Conservation (phyloP, 2,113 vertebrate genomes). For the Caranx ignobilis region DNA sequence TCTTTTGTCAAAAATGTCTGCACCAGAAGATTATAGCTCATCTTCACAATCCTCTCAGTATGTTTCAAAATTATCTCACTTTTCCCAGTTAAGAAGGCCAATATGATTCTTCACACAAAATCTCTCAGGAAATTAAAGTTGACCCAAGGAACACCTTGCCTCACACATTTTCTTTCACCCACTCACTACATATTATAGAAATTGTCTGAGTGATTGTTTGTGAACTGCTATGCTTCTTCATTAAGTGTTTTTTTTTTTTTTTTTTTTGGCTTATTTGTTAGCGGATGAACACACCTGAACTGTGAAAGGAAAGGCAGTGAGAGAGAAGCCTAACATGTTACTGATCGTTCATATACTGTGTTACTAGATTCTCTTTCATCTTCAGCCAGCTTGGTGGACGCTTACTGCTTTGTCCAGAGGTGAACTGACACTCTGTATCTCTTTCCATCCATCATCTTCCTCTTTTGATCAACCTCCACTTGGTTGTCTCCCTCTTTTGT, state of each 20-base stretch:
- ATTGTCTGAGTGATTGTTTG: neutral
- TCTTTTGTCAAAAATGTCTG: too few species aligned
- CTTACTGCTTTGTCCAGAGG: neutral
- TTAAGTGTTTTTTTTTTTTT: too few species aligned
- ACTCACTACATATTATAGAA: too few species aligned
- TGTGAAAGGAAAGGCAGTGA: neutral
- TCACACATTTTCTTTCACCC: neutral
- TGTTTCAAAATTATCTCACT: too few species aligned
- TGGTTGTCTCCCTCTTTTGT: conserved; percentile 19
- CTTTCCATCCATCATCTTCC: conserved; percentile 13
- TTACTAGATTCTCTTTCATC: neutral
- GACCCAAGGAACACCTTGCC: neutral
- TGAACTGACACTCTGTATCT: conserved; percentile 13
- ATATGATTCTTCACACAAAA: too few species aligned
- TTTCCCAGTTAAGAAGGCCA: too few species aligned
- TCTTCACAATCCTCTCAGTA: too few species aligned
- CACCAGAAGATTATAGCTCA: too few species aligned
- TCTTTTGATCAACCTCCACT: conserved; percentile 7
- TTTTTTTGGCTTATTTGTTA: neutral
- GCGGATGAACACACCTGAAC: neutral
- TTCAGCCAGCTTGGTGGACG: neutral
- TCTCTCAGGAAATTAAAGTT: neutral
- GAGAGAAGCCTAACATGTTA: neutral
- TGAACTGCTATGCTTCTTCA: neutral
- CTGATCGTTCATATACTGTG: neutral